Evolutionary conservation across 2,888 invertebrate species (phyloP).

Genomic region (Rhamphomyia laevipes): DNA sequence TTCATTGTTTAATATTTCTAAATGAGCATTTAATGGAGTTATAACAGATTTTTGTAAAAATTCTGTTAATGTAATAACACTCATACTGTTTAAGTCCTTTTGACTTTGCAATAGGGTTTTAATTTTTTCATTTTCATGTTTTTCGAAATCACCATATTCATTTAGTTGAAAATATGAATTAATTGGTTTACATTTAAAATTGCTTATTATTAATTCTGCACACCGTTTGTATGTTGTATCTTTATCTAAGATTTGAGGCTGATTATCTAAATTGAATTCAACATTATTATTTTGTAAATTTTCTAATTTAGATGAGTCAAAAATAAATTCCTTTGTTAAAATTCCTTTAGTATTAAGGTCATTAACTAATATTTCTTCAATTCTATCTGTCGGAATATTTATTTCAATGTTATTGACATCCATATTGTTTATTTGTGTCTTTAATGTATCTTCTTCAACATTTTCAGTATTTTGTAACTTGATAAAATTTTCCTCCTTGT

Average conservation of each 20-base stretch:
- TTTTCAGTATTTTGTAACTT: conserved; percentile 1
- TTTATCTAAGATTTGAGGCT: no score
- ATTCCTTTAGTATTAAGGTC: conserved; percentile 16
- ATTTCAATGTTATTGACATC: conserved; percentile 8
- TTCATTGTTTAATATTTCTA: conserved; percentile 58
- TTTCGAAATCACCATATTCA: conserved; percentile 2
- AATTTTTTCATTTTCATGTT: conserved; percentile 3
- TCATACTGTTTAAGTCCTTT: conserved; percentile 19
- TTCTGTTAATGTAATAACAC: conserved; percentile 38
- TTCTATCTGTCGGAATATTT: conserved; percentile 11
- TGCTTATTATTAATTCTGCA: conserved; percentile 20
- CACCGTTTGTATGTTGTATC: conserved; percentile 20
- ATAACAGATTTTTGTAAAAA: conserved; percentile 55
- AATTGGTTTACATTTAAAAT: conserved; percentile 21
- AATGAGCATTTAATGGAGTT: conserved; percentile 55
- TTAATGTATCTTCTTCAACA: conserved; percentile 5
- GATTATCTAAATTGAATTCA: no score
- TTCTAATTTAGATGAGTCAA: conserved; percentile 6
- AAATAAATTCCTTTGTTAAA: conserved; percentile 22
- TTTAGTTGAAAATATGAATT: conserved; percentile 21
- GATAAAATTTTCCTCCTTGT: background rate
- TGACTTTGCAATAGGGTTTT: conserved; percentile 15
- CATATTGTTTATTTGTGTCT: conserved; percentile 13
- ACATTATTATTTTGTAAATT: no score
- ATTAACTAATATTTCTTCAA: conserved; percentile 21